These are phyloP conservation scores for Drosophila ananassae DNA, from an alignment of 1,140 invertebrate genomes.

Conservation along the genomic window DNA sequence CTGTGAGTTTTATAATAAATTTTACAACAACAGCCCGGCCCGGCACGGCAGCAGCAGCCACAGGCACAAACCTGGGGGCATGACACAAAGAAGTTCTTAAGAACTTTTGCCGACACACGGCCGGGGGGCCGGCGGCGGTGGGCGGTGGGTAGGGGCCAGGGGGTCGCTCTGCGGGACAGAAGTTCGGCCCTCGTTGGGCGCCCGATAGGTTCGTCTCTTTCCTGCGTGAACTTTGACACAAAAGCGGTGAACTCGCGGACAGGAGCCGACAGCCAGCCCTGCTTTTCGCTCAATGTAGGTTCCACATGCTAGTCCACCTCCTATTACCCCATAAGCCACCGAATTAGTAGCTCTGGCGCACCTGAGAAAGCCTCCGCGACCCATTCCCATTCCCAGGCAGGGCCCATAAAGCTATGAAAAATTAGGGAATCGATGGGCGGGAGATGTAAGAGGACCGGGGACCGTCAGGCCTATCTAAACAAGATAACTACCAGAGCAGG, in stretches of 20 bases:
- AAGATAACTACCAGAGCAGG: conserved; percentile 30
- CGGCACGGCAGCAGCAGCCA: conserved; percentile 24
- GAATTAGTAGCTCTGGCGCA: not conserved
- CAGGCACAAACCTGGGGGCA: conserved; percentile 61
- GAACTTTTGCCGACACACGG: conserved; percentile 73
- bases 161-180: conserved; percentile 41
- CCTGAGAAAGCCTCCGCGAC: conserved; percentile 3
- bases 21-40: conserved; percentile 59
- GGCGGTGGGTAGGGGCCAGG: not conserved
- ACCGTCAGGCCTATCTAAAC: conserved; percentile 16
- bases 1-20: conserved; percentile 74
- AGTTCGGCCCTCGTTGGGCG: conserved; percentile 48
- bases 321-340: too few species aligned
- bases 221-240: conserved; percentile 60
- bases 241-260: conserved; percentile 38
- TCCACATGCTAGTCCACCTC: not conserved
- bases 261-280: not conserved
- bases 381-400: conserved; percentile 4
- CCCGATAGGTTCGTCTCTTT: conserved; percentile 22
- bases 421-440: conserved; percentile 15
- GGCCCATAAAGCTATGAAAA: conserved; percentile 4
- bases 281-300: not conserved
- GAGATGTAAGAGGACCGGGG: not conserved
- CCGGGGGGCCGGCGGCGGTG: not conserved
- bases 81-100: conserved; percentile 73